A percentile compares a stretch with the other conserved stretches of the same genome.
Evolutionary conservation across 2,888 invertebrate species (phyloP).

Genomic region (Gymnoscelis rufifasciata): DNA sequence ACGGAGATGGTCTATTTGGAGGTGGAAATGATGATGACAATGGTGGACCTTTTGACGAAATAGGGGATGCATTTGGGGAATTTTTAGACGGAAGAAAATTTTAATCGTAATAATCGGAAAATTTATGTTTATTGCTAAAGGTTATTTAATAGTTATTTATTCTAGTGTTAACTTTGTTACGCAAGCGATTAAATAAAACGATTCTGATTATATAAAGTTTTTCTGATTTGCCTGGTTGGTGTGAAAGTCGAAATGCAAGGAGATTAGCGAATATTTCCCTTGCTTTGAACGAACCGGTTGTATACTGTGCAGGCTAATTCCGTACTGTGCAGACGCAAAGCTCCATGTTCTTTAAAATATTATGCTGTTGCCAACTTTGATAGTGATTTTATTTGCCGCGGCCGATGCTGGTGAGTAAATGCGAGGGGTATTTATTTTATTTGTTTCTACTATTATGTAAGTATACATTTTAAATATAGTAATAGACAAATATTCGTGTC

Average conservation of each 20-base stretch:
- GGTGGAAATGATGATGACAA: constrained; percentile 31
- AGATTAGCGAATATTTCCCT: constrained; percentile 45
- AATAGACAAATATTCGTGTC: too few species aligned
- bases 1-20: constrained; percentile 25
- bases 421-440: not conserved
- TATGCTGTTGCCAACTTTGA: constrained; percentile 29
- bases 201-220: too few species aligned
- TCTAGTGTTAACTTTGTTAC: too few species aligned
- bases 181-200: constrained; percentile 2
- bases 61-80: constrained; percentile 66
- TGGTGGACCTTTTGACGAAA: constrained; percentile 55
- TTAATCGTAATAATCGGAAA: constrained; percentile 16
- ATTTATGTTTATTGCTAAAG: too few species aligned
- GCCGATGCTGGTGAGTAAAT: constrained; percentile 21
- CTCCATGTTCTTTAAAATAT: constrained; percentile 37
- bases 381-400: constrained; percentile 24
- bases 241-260: constrained; percentile 56
- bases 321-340: constrained; percentile 48
- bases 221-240: too few species aligned
- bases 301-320: constrained; percentile 54
- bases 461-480: not conserved
- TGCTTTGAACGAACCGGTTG: constrained; percentile 59
- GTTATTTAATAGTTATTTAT: too few species aligned
- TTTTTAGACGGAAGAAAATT: constrained; percentile 49
- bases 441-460: not conserved